Base-by-base conservation (phyloP, 1,140 invertebrate genomes). In the Ips nitidus region DNA sequence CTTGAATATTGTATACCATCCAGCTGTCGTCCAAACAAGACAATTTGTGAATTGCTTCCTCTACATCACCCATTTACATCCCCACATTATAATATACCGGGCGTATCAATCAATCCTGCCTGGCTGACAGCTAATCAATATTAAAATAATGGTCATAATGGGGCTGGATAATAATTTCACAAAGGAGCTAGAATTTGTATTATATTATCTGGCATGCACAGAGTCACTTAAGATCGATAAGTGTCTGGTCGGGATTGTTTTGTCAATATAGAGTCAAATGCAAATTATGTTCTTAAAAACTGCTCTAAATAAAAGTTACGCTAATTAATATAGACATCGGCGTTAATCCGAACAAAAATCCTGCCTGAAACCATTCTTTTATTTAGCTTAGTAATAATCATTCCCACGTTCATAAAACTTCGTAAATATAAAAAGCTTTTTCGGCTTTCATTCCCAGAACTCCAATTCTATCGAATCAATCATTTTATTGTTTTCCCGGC, bases 41-140 rank as follows among this genome's bases (percentile, higher is more conserved):
- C 67, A 69, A 69, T 69, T 69, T 63, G 59, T 63, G 59, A 69
- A 63, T 69, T 62, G 53, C 52, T 63, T 69, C 59, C 67, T 68
- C 66, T 62, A 62, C 43, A 66, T 47, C 65, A 59, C 36, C 41
- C 42, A 41, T 45, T 40, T 64, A 62, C 52, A 58, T 47, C 59
- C 67, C 59, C 59, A 63, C 60, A 69, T 68, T 68, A 68, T 68
- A 61, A 61, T 69, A 63, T 63, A 69, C 59, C 42, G 67, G 53
- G 67, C 59, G 59, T 57, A 69, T 69, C 67, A 69, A 69, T 69
- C 67, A 69, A 63, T 69, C 53, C 47, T 63, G 57, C 5, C 58
- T 40, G 43, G 6, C 7, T 64, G 67, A 69, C 67, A 69, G 50
- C 42, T 69, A 69, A 69, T 69, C 67, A 69, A 69, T 69, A 63